phyloP scores from a whole-genome alignment of 2,113 vertebrate species.

The Strix uralensis region DNA sequence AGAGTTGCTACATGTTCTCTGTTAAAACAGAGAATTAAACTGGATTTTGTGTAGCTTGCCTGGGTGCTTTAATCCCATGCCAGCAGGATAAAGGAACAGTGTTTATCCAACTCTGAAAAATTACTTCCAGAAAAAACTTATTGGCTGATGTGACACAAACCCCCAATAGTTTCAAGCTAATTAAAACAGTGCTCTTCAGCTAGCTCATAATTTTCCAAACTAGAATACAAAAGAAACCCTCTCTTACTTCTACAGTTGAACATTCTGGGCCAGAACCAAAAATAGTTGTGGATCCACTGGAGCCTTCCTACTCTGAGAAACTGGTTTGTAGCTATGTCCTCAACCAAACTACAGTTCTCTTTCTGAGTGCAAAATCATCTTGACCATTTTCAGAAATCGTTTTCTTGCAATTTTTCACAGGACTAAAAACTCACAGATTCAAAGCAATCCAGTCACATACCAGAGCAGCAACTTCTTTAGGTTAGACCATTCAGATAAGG shows the following conservation, averaged over 20 bases:
- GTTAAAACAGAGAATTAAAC: not conserved
- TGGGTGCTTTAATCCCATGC: not conserved
- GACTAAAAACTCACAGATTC: not conserved
- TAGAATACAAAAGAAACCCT: not conserved
- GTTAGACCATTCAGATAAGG: not conserved
- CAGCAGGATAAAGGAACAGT: not conserved
- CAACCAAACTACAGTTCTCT: not conserved
- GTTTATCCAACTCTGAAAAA: not conserved
- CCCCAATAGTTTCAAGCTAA: not conserved
- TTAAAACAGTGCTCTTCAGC: not conserved
- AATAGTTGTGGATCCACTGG: not conserved
- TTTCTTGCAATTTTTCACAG: not conserved
- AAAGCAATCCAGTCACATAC: not conserved
- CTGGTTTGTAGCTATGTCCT: not conserved
- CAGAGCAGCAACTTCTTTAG: not conserved
- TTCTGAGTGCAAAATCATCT: not conserved
- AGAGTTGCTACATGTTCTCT: not conserved
- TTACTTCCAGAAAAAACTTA: not conserved
- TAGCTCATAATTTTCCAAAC: not conserved
- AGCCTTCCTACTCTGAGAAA: not conserved
- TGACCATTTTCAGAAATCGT: not conserved
- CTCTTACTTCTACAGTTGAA: not conserved
- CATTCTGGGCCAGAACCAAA: not conserved
- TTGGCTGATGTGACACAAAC: not conserved
- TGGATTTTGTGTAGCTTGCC: not conserved